Conservation (phyloP, 2,888 invertebrate species). For the Dryadula phaetusa region DNA sequence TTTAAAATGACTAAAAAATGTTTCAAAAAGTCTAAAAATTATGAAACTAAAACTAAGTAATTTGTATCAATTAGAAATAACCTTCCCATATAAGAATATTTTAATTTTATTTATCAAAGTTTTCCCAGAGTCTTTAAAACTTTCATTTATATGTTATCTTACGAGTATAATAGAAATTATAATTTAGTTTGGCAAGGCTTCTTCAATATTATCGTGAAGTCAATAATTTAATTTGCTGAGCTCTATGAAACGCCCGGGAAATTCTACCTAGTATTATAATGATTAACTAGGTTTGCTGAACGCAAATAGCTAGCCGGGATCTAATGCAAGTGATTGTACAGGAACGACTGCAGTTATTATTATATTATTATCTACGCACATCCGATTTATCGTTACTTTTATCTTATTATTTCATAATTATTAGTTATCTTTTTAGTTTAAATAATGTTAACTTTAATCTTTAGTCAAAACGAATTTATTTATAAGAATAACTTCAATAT, state of each 20-base stretch:
- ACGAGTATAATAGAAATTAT: not conserved
- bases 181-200: conserved; percentile 28
- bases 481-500: no score
- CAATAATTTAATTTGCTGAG: conserved; percentile 38
- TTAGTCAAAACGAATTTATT: no score
- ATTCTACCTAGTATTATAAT: conserved; percentile 44
- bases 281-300: conserved; percentile 59
- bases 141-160: not conserved
- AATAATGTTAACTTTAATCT: no score
- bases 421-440: not conserved
- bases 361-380: conserved; percentile 40
- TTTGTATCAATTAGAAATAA: no score
- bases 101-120: no score
- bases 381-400: conserved; percentile 11
- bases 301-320: conserved; percentile 63
- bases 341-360: conserved; percentile 52
- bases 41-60: no score
- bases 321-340: conserved; percentile 61
- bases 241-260: conserved; percentile 35
- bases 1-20: no score
- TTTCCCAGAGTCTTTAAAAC: not conserved
- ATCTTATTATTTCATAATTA: not conserved
- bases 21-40: no score
- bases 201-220: conserved; percentile 31
- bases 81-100: no score